Percentiles rank a stretch among this genome's conserved stretches.
Conservation (phyloP, 2,888 invertebrate species). For the Platypus cylindrus region DNA sequence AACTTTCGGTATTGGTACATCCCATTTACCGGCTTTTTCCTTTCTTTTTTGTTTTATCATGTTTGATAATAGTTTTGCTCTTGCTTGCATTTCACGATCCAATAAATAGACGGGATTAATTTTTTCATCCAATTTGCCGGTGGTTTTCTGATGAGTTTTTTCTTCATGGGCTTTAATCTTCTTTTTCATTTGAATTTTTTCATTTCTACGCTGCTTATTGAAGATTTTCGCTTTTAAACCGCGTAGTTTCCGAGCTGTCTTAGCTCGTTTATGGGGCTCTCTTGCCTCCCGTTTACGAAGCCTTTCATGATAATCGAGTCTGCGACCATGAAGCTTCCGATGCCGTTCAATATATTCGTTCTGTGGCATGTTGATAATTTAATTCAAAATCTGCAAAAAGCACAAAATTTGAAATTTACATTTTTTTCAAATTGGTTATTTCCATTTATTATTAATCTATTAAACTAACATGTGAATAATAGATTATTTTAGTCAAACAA, state of each 20-base stretch:
- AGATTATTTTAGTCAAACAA: too few relatives aligned
- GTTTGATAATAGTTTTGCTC: constrained; percentile 93
- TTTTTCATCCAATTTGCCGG: constrained; percentile 74
- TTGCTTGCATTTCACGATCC: constrained; percentile 87
- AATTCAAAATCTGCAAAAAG: constrained; percentile 21
- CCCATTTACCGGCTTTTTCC: constrained; percentile 99
- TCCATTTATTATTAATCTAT: too few relatives aligned
- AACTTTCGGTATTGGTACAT: constrained; percentile 98
- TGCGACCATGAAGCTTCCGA: constrained; percentile 88
- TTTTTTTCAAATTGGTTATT: too few relatives aligned
- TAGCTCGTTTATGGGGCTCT: constrained; percentile 80
- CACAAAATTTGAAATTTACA: constrained; percentile 16
- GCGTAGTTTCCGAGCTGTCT: constrained; percentile 81
- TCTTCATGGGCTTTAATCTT: constrained; percentile 97
- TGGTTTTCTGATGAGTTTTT: constrained; percentile 72
- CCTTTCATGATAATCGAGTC: constrained; percentile 95
- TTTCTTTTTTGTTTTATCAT: constrained; percentile 99
- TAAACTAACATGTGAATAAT: too few relatives aligned
- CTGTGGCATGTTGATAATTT: constrained; percentile 69
- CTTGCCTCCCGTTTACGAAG: constrained; percentile 93
- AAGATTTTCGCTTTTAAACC: constrained; percentile 96
- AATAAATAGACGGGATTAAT: constrained; percentile 94
- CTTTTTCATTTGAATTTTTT: constrained; percentile 99
- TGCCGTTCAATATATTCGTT: constrained; percentile 99
- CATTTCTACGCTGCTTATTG: constrained; percentile 91